A percentile compares a stretch with the other conserved stretches of the same genome.
Evolutionary conservation across 2,888 invertebrate species (phyloP).

Genomic region (Meteorus colon): DNA sequence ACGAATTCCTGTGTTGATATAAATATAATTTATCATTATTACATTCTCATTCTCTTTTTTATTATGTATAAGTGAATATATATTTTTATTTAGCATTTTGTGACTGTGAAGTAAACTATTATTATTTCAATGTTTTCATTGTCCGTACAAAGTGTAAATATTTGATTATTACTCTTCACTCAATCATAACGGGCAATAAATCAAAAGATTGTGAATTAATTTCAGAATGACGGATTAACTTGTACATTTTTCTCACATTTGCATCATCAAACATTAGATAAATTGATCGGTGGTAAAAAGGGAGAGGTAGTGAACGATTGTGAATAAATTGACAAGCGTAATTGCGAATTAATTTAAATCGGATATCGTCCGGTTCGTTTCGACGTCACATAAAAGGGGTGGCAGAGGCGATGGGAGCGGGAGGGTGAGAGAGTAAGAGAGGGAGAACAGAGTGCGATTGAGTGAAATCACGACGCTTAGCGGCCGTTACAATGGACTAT

Average conservation of each 20-base stretch:
- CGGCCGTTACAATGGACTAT: conserved; percentile 46
- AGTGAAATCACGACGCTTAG: conserved; percentile 16
- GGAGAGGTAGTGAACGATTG: not conserved
- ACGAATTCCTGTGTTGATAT: not conserved
- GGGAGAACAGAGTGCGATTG: not conserved
- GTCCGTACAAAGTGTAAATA: not conserved
- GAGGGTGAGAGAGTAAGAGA: not conserved
- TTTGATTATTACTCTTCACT: not conserved
- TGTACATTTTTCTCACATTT: conserved; percentile 29
- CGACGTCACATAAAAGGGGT: not conserved
- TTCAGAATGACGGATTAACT: conserved; percentile 1
- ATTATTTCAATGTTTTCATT: too few relatives aligned
- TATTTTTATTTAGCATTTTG: not conserved
- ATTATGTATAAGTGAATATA: too few relatives aligned
- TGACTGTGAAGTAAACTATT: not conserved
- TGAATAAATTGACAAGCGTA: conserved; percentile 23
- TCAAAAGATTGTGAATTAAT: conserved; percentile 19
- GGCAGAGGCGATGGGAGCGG: not conserved
- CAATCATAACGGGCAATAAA: conserved; percentile 7
- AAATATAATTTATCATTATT: not conserved
- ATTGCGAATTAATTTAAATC: conserved; percentile 38
- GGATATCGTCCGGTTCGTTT: conserved; percentile 26
- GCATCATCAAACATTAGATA: conserved; percentile 33
- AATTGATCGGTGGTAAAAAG: conserved; percentile 11
- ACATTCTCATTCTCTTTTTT: not conserved